A percentile compares a stretch with the other conserved stretches of the same genome.
Evolutionary conservation across 2,113 vertebrate species (phyloP).

Genomic region (Tragelaphus scriptus): DNA sequence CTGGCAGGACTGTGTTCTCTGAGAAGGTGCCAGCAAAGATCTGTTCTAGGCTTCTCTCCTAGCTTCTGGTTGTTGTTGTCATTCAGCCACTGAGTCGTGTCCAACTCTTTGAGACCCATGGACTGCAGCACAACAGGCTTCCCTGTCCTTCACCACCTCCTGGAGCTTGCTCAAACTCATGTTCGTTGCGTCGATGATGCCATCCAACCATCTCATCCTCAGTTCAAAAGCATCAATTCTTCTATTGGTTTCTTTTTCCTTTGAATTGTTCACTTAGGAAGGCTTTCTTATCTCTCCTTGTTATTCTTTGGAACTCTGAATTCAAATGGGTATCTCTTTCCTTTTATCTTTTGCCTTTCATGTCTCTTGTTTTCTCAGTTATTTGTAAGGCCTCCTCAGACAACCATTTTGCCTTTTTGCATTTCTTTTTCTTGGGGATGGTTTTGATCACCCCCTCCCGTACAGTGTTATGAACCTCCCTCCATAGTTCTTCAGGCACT

Average conservation of each 20-base stretch:
- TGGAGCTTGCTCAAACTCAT: neutral
- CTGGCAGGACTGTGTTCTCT: rapidly evolving
- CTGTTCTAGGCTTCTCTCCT: neutral
- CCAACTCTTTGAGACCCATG: neutral
- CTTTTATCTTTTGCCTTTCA: neutral
- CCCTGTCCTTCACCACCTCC: neutral
- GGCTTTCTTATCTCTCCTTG: neutral
- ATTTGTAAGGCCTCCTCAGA: neutral
- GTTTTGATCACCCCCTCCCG: rapidly evolving
- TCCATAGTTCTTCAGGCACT: neutral
- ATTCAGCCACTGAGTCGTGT: neutral
- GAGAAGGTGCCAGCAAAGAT: neutral
- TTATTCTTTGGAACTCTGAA: neutral
- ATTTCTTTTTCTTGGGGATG: neutral
- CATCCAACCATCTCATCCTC: neutral
- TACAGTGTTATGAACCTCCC: neutral
- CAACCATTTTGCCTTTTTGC: too few relatives aligned
- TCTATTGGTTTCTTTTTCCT: neutral
- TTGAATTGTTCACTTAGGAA: neutral
- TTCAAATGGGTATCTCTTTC: neutral
- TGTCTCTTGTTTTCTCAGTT: neutral
- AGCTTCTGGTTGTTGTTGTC: neutral
- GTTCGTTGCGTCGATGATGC: neutral
- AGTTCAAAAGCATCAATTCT: neutral
- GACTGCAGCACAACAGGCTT: neutral